Conservation (phyloP, 2,113 vertebrate genomes). For the Struthidea cinerea region DNA sequence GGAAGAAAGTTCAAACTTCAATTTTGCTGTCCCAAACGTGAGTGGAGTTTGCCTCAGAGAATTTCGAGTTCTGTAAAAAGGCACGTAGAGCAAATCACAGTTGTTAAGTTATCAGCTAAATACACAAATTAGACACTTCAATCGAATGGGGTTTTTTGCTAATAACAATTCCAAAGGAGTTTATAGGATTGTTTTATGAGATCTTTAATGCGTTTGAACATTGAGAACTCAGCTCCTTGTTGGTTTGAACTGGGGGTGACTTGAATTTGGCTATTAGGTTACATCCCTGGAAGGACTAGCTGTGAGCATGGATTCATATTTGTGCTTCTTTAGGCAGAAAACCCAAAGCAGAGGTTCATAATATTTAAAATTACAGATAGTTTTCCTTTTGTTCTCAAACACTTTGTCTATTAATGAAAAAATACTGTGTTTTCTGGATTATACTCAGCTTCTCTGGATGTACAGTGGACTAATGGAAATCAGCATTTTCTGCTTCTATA, state of each 20-base stretch:
- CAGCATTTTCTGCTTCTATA: slow-evolving; percentile 31
- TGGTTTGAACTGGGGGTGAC: not conserved
- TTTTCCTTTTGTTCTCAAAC: not conserved
- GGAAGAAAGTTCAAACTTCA: not conserved
- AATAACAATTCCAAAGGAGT: not conserved
- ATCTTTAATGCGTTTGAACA: not conserved
- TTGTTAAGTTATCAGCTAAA: not conserved
- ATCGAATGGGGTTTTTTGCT: not conserved
- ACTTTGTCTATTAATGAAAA: not conserved
- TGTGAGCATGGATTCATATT: not conserved
- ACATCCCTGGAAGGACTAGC: not conserved
- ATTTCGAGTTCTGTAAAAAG: not conserved
- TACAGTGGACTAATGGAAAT: not conserved
- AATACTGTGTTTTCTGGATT: not conserved
- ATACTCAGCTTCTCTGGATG: not conserved
- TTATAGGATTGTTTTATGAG: not conserved
- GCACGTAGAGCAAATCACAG: not conserved
- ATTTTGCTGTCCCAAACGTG: not conserved
- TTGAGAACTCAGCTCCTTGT: not conserved
- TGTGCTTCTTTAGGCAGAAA: not conserved
- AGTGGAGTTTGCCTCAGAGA: not conserved
- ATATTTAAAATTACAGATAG: not conserved
- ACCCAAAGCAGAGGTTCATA: not conserved
- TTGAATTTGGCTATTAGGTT: not conserved
- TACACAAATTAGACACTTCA: not conserved